Conservation (phyloP, 2,888 invertebrate genomes). For the Agonopterix subpropinquella region DNA sequence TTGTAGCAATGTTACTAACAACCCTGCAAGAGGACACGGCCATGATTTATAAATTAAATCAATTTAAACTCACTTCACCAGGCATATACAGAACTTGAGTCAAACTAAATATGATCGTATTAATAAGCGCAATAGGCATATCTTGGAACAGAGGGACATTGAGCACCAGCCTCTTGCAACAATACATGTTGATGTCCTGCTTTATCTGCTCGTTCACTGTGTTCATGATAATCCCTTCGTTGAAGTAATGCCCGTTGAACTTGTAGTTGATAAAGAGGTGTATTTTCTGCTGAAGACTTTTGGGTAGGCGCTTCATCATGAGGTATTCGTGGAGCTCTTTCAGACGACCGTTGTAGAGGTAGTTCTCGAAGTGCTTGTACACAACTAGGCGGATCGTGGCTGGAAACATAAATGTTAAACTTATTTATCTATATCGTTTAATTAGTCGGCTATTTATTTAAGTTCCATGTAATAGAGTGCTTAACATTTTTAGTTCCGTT, state of each 20-base stretch:
- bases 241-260: constrained; percentile 43
- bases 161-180: constrained; percentile 69
- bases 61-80: constrained; percentile 52
- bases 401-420: too few species aligned
- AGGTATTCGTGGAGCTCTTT: constrained; percentile 41
- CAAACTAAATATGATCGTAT: constrained; percentile 67
- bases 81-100: constrained; percentile 73
- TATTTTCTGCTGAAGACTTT: constrained; percentile 35
- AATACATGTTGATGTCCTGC: constrained; percentile 73
- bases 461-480: too few species aligned
- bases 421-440: too few species aligned
- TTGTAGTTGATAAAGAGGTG: constrained; percentile 42
- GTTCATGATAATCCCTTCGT: constrained; percentile 36
- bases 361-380: constrained; percentile 30
- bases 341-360: constrained; percentile 33
- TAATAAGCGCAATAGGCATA: constrained; percentile 62
- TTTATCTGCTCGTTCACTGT: constrained; percentile 59
- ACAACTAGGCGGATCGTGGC: constrained; percentile 28
- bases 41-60: constrained; percentile 1
- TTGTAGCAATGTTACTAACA: too few species aligned
- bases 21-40: too few species aligned
- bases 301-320: constrained; percentile 32
- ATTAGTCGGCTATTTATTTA: too few species aligned
- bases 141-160: constrained; percentile 72
- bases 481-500: too few species aligned